These are phyloP conservation scores for Uloborus plumipes DNA, from an alignment of 2,888 invertebrate species.

Conservation along the genomic window DNA sequence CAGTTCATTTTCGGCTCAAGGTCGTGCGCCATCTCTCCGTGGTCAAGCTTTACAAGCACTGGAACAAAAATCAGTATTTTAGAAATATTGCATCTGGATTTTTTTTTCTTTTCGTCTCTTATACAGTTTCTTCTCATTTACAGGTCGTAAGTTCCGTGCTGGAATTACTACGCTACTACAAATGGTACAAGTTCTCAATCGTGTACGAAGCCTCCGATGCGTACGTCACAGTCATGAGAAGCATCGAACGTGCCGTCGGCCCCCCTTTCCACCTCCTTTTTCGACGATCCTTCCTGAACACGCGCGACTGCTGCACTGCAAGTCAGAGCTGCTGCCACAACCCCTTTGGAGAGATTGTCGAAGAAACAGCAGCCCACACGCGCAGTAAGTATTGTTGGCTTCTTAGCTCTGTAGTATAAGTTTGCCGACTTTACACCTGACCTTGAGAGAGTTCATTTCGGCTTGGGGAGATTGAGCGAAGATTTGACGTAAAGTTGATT, in stretches of 20 bases:
- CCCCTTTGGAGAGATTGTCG: conserved; percentile 39
- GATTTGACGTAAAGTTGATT: no score
- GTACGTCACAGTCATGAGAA: conserved; percentile 33
- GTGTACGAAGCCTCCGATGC: conserved; percentile 40
- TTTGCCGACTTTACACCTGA: no score
- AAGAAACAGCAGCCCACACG: conserved; percentile 22
- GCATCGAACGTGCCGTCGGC: conserved; percentile 27
- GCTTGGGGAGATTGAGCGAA: no score
- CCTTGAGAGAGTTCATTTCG: no score
- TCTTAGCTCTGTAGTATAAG: not conserved
- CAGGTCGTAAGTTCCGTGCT: conserved; percentile 51
- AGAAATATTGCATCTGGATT: no score
- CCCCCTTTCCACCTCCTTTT: conserved; percentile 31
- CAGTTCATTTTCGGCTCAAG: no score
- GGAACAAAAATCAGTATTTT: no score
- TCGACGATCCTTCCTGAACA: conserved; percentile 25
- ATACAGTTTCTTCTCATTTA: not conserved
- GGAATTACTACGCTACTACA: conserved; percentile 52
- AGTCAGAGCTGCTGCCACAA: conserved; percentile 33
- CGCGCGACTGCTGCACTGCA: conserved; percentile 28
- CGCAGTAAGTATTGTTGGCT: conserved; percentile 30
- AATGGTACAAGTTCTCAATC: conserved; percentile 61
- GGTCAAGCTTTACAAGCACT: no score
- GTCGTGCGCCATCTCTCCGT: no score
- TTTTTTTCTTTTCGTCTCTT: no score